Conservation (phyloP, 2,797 vertebrate genomes). For the Rhyacichthys aspro region DNA sequence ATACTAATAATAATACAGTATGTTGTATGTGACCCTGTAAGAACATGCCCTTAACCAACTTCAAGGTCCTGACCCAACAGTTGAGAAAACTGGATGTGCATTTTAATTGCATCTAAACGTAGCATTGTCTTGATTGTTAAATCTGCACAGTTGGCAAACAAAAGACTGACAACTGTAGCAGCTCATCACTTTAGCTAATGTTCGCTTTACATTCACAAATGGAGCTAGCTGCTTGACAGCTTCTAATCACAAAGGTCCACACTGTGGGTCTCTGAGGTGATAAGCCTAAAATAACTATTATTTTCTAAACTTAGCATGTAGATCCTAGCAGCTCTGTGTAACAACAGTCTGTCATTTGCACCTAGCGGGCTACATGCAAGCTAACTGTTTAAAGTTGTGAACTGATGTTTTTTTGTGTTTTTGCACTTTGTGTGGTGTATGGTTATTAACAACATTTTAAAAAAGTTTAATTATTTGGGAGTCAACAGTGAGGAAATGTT, state of each 20-base stretch:
- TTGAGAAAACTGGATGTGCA: no score
- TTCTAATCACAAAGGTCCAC: neutral
- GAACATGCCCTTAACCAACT: no score
- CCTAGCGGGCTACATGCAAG: neutral
- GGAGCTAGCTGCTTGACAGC: neutral
- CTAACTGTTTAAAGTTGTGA: neutral
- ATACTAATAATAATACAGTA: no score
- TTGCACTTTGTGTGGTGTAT: neutral
- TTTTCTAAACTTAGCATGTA: neutral
- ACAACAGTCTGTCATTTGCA: neutral
- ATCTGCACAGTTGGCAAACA: neutral
- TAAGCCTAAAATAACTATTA: neutral
- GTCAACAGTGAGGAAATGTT: no score
- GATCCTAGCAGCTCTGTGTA: neutral
- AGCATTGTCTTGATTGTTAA: neutral
- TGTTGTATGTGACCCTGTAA: no score
- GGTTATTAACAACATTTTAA: no score
- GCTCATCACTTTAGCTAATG: neutral
- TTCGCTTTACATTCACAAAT: neutral
- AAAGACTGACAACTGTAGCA: neutral
- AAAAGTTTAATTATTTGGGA: no score
- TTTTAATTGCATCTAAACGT: neutral
- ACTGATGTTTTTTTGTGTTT: neutral
- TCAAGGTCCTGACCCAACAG: no score
- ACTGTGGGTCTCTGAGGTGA: neutral